Evolutionary conservation across 2,797 vertebrate genomes (phyloP).

Genomic region (Syngnathus acus): DNA sequence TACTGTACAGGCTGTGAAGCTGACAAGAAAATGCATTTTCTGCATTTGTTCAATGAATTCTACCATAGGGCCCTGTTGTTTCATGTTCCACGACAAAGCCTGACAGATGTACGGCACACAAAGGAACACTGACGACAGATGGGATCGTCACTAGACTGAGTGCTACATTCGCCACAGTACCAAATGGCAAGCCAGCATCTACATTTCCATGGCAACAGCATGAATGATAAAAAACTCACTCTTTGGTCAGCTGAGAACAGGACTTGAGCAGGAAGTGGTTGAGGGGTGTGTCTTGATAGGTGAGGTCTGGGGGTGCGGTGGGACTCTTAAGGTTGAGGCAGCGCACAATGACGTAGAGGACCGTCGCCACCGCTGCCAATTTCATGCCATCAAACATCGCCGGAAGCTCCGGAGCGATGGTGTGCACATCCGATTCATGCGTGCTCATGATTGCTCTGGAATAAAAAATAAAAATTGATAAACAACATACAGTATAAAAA

Average conservation of each 20-base stretch:
- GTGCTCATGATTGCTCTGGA: constrained; percentile 61
- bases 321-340: constrained; percentile 94
- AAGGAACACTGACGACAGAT: constrained; percentile 31
- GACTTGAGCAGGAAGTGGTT: constrained; percentile 89
- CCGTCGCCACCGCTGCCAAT: constrained; percentile 87
- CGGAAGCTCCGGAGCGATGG: constrained; percentile 79
- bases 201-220: constrained; percentile 28
- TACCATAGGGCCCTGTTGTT: neutral
- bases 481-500: no score
- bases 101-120: constrained; percentile 11
- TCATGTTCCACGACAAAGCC: constrained; percentile 2
- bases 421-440: constrained; percentile 60
- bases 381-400: constrained; percentile 95
- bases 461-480: constrained; percentile 1
- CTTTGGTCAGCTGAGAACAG: constrained; percentile 92
- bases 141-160: constrained; percentile 29
- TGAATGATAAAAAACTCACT: constrained; percentile 76
- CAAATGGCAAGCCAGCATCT: constrained; percentile 24
- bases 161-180: constrained; percentile 13
- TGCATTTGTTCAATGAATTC: neutral
- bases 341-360: constrained; percentile 90
- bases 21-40: neutral
- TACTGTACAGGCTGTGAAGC: neutral
- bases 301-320: constrained; percentile 85
- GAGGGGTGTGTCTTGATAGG: constrained; percentile 85